Conservation (phyloP, 2,797 vertebrate species). For the Pangasius djambal region DNA sequence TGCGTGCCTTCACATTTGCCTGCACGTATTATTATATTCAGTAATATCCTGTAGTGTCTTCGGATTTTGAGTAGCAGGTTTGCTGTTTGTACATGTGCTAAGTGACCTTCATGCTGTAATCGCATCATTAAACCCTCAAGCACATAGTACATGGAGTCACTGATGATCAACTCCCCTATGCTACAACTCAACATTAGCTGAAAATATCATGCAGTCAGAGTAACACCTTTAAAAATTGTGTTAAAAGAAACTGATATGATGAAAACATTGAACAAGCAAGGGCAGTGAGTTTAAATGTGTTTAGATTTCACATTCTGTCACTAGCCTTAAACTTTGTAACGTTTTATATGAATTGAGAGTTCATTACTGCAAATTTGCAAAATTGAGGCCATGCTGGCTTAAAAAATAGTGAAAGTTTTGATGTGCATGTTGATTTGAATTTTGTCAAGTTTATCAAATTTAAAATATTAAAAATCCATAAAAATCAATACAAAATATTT, state of each 20-base stretch:
- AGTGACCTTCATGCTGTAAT: conserved; percentile 50
- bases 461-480: neutral
- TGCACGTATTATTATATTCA: neutral
- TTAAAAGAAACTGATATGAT: neutral
- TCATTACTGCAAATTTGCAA: neutral
- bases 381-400: neutral
- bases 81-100: conserved; percentile 34
- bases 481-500: neutral
- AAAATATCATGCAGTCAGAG: neutral
- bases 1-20: neutral
- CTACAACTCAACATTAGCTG: too few relatives aligned
- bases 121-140: conserved; percentile 32
- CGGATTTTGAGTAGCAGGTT: conserved; percentile 34
- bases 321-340: neutral
- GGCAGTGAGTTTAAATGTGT: neutral
- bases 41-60: conserved; percentile 38
- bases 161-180: neutral
- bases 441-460: neutral
- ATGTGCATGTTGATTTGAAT: neutral
- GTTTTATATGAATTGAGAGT: neutral
- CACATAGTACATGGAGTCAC: neutral
- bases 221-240: neutral
- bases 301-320: neutral
- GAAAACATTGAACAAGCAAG: neutral
- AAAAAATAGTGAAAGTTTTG: neutral